These are phyloP conservation scores for fruit fly (Drosophila melanogaster) DNA, from an alignment of 1,140 invertebrate species.

Conservation along the genomic window Release_6_plus_ISO1_MT NT_033777.3:26215001-26215500, in stretches of 20 bases:
- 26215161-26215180: neutral
- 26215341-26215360: slow-evolving; percentile 1
- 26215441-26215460: slow-evolving; percentile 1
- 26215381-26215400: slow-evolving; percentile 42
- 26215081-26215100: neutral
- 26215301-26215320: slow-evolving; percentile 13
- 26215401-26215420: slow-evolving; percentile 42
- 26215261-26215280: neutral
- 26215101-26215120: neutral
- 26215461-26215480: slow-evolving; percentile 12
- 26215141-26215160: neutral
- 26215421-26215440: slow-evolving; percentile 15
- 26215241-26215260: neutral
- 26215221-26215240: neutral
- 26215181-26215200: no score
- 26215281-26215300: slow-evolving; percentile 1
- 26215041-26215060: neutral
- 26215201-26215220: neutral
- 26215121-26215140: neutral
- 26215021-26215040: neutral
- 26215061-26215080: neutral
- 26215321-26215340: slow-evolving; percentile 14
- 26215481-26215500: neutral
- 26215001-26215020: slow-evolving; percentile 18
- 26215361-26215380: slow-evolving; percentile 23